Percentiles rank a stretch among this genome's conserved stretches.
phyloP scores from a whole-genome alignment of 2,113 vertebrate genomes.

The Sardina pilchardus region DNA sequence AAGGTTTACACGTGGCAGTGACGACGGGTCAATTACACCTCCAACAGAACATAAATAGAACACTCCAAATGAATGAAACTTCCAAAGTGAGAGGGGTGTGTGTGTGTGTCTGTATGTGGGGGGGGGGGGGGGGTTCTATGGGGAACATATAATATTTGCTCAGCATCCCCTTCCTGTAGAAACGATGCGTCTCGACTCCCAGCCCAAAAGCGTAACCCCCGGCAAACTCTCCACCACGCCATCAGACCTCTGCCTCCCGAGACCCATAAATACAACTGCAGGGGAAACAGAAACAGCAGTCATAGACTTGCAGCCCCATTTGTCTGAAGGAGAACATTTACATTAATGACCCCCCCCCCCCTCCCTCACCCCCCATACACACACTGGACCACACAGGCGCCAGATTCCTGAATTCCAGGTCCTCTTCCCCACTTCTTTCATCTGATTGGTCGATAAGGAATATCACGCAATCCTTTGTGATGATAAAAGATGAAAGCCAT shows the following conservation, averaged over 20 bases:
- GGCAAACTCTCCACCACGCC: neutral
- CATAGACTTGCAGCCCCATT: slow-evolving; percentile 60
- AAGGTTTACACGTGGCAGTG: slow-evolving; percentile 66
- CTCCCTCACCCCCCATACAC: neutral
- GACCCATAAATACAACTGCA: slow-evolving; percentile 63
- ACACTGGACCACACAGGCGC: neutral
- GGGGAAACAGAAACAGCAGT: slow-evolving; percentile 63
- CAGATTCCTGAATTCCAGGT: neutral
- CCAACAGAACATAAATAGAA: neutral
- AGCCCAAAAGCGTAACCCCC: neutral
- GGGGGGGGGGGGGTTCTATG: too few species aligned
- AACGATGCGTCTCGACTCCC: neutral
- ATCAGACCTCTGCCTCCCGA: slow-evolving; percentile 20
- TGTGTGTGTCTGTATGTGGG: too few species aligned
- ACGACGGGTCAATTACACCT: slow-evolving; percentile 34
- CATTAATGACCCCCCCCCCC: slow-evolving; percentile 38
- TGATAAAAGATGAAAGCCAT: neutral
- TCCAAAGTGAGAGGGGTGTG: neutral
- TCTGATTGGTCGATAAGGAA: neutral
- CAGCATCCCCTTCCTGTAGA: neutral
- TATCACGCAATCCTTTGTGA: neutral
- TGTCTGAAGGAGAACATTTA: slow-evolving; percentile 68
- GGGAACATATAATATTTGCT: neutral
- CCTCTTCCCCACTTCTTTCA: neutral
- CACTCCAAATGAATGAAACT: neutral